Conservation (phyloP, 2,113 vertebrate genomes). For the Paratilapia polleni region DNA sequence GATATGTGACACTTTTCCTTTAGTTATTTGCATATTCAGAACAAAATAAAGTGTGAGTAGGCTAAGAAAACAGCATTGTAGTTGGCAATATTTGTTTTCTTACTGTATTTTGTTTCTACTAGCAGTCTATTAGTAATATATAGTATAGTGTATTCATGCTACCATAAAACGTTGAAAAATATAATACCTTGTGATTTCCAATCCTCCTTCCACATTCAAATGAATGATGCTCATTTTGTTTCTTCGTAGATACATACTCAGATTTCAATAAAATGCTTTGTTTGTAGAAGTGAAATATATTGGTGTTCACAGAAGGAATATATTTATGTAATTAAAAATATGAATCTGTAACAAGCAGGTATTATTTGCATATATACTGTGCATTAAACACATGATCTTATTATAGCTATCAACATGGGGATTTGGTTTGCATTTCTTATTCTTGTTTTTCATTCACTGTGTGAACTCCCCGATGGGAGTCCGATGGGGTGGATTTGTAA, state of each 20-base stretch:
- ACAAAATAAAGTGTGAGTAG: background rate
- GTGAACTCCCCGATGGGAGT: conserved; percentile 23
- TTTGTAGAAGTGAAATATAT: background rate
- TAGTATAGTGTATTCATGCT: background rate
- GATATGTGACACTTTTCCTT: background rate
- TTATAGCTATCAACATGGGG: background rate
- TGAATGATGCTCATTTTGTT: background rate
- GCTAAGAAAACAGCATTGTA: background rate
- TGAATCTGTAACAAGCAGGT: background rate
- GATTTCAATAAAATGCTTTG: background rate
- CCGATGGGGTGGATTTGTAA: background rate
- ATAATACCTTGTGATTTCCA: too few relatives aligned
- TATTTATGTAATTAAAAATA: background rate
- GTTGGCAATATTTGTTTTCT: background rate
- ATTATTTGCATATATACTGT: conserved; percentile 5
- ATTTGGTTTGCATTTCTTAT: background rate
- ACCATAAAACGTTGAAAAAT: background rate
- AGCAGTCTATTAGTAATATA: background rate
- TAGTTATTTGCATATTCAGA: background rate
- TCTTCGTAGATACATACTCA: background rate
- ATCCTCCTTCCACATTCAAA: background rate
- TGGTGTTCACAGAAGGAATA: background rate
- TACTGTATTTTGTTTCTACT: background rate
- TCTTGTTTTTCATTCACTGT: conserved; percentile 29
- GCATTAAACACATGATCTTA: conserved; percentile 13